These are phyloP conservation scores for Lipotes vexillifer DNA, from an alignment of 2,113 vertebrate genomes.

Conservation along the genomic window DNA sequence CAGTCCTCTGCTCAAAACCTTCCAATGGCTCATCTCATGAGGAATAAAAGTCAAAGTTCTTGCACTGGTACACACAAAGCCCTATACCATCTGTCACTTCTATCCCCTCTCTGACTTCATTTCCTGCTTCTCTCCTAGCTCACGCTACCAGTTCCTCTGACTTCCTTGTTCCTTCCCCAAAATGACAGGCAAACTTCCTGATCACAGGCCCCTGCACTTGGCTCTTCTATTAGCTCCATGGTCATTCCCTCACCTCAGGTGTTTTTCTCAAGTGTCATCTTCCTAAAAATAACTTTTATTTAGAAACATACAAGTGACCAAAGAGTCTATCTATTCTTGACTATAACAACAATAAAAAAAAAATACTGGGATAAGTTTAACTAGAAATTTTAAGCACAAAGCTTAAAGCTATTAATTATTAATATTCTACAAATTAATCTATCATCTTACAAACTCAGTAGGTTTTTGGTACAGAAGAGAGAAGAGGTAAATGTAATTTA, in stretches of 20 bases:
- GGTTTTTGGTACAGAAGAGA: neutral
- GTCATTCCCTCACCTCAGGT: neutral
- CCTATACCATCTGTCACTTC: neutral
- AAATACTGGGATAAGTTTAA: neutral
- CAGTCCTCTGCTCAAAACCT: neutral
- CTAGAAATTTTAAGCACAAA: neutral
- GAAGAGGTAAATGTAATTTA: neutral
- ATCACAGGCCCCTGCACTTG: neutral
- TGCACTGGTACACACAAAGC: neutral
- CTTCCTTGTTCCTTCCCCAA: neutral
- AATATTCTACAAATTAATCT: neutral
- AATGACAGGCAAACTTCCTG: neutral
- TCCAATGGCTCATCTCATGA: neutral
- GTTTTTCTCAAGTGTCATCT: neutral
- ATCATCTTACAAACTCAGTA: neutral
- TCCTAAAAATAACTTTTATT: neutral
- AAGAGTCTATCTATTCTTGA: neutral
- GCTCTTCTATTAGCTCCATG: neutral
- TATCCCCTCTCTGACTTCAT: neutral
- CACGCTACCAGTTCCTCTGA: neutral
- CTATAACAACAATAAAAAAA: neutral
- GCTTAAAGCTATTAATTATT: neutral
- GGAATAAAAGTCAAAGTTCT: neutral
- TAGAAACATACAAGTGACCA: neutral
- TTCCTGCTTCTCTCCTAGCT: neutral